Base-by-base conservation (phyloP, 2,113 vertebrate genomes). In the Leptosomus discolor region DNA sequence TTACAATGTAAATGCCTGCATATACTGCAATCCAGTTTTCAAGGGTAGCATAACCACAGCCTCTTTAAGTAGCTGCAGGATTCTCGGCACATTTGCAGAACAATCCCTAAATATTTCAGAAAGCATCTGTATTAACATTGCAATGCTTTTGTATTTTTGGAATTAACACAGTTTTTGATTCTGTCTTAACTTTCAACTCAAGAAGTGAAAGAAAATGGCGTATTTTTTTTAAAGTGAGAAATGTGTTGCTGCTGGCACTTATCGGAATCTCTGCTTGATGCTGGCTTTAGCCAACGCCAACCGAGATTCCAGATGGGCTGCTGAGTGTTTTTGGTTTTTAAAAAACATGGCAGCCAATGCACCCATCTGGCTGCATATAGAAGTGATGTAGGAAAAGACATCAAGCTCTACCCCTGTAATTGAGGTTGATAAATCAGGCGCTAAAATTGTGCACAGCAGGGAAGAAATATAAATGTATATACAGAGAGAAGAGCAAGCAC, bases 321-420 rank as follows among this genome's bases (percentile, higher is more conserved):
- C 83, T 95, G 97, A 96, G 91, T 96, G 96, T 96, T 97, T 97
- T 27, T 95, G 95, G 97, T 95, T 97, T 98, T 98, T 97, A 91
- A 95, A 97, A 97, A 91, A 97, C 97, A 96, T 97, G 97, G 95
- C 94, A 98, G 97, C 95, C 97, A 98, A 98, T 85, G 97, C 58
- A 97, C 89, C 97, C 98, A 98, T 97, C 97, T 97, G 97, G 94
- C 94, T 94, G 88, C 94, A 91, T 67, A 96, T 0, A 98, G 93
- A 97, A 98, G 88, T 84, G 93, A 96, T 79, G 46, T 2, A 76
- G 85, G 83, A 84, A 94, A 85, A 87, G 85, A 94, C 92, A 96
- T 87, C 95, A 92, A 97, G 92, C 94, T 95, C 94, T 67, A 85
- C 57, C 67, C 83, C 43, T 91, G 81, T 96, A 98, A 98, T 53